Evolutionary conservation across 2,888 invertebrate species (phyloP), one percentile per base, ranked within the genome.

Genomic region (Nebria brevicollis): DNA sequence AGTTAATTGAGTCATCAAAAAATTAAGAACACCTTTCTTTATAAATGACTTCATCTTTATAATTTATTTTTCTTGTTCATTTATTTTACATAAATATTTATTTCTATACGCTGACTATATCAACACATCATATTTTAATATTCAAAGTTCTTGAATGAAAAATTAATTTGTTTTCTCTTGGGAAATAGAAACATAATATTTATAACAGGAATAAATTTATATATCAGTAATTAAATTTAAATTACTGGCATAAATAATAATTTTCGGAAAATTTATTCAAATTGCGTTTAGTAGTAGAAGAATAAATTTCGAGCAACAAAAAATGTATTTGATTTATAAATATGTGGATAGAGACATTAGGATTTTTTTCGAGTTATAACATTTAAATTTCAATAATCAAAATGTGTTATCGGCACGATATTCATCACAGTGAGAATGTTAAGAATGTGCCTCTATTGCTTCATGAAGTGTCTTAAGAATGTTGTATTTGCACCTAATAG

Each of bases 311-410:
- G 54, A 54, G 2, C 7, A 54, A 54, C 20, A 54, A 54, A 54
- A 54, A 6, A 11, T 54, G 54, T 54, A 8, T 54, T 42, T 75
- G 75, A 75, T 75, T 75, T 65, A 75, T 65, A 75, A 75, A 75
- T 34, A 25, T 70, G 34, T 26, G 25, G 43, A 79, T 79, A 41
- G 66, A 79, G 79, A 79, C 75, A 79, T 79, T 72, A 68, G 15
- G 41, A 68, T 75, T 79, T 75, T 74, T 54, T 72, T 74, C 25
- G 8, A 43, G 78, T 20, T 74, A 75, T 79, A 79, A 79, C 66
- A 79, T 79, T 75, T 79, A 41, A 79, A 79, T 75, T 66, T 74
- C 43, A 66, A 79, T 72, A 75, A 75, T 79, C 79, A 74, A 10
- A 42, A 1, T 7, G 73, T 41, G 54, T 54, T 54, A 54, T 54